A percentile compares a stretch with the other conserved stretches of the same genome.
Evolutionary conservation across 2,888 invertebrate genomes (phyloP).

Genomic region (Drosophila fungiperda): DNA sequence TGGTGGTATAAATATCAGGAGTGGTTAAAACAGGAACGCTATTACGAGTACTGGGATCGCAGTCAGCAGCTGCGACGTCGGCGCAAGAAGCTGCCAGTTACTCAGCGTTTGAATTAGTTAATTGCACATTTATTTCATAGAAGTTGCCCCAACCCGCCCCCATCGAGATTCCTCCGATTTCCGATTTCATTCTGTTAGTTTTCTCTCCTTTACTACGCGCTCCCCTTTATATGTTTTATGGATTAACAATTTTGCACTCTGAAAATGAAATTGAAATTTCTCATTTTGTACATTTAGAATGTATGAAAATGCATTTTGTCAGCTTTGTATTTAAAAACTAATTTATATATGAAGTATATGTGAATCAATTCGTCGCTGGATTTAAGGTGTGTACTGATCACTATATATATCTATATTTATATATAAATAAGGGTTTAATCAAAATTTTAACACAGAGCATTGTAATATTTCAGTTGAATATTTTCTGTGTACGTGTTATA

Average conservation of each 20-base stretch:
- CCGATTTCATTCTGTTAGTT: conserved; percentile 17
- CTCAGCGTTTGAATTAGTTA: conserved; percentile 84
- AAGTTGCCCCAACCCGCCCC: neutral
- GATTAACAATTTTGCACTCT: conserved; percentile 32
- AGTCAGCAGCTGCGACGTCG: conserved; percentile 84
- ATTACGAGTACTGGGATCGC: conserved; percentile 85
- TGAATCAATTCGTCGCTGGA: conserved; percentile 27
- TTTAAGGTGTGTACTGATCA: conserved; percentile 17
- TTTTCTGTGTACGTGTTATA: conserved; percentile 49
- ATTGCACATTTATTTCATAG: conserved; percentile 18
- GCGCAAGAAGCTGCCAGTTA: conserved; percentile 85
- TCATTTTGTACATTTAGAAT: conserved; percentile 70
- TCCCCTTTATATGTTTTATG: conserved; percentile 6
- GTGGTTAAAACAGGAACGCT: conserved; percentile 90
- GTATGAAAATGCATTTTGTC: conserved; percentile 70
- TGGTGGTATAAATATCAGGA: conserved; percentile 97
- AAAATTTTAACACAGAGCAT: conserved; percentile 45
- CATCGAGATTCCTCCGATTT: neutral
- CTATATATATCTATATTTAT: conserved; percentile 31
- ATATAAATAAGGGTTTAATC: conserved; percentile 38
- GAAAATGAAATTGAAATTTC: conserved; percentile 19
- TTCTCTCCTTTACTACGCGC: neutral
- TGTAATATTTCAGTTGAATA: conserved; percentile 53
- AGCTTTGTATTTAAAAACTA: conserved; percentile 56
- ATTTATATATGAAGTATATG: conserved; percentile 52